Conservation (phyloP, 2,113 vertebrate species). For the Maccullochella peelii region DNA sequence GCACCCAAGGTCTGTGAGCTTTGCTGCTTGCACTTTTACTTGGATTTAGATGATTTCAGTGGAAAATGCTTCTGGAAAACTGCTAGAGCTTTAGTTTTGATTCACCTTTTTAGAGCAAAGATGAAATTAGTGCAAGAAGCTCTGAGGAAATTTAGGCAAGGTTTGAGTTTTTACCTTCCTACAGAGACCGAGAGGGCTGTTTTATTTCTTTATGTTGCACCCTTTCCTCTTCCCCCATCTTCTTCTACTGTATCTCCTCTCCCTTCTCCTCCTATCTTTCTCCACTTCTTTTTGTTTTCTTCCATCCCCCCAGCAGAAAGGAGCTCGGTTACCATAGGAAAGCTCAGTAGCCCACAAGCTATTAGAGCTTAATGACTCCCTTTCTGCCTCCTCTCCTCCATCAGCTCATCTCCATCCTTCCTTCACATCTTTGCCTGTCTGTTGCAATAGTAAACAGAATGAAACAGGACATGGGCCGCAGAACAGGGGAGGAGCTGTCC, state of each 20-base stretch:
- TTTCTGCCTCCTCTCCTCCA: constrained; percentile 25
- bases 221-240: background rate
- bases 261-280: background rate
- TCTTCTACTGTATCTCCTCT: background rate
- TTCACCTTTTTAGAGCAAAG: constrained; percentile 23
- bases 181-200: constrained; percentile 2
- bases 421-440: constrained; percentile 58
- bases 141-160: constrained; percentile 8
- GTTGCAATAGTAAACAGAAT: constrained; percentile 78
- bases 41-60: constrained; percentile 57
- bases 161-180: constrained; percentile 10
- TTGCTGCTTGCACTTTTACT: constrained; percentile 35
- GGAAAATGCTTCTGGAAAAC: constrained; percentile 46
- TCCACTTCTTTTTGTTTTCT: background rate
- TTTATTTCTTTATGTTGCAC: background rate
- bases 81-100: constrained; percentile 34
- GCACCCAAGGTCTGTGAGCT: constrained; percentile 32
- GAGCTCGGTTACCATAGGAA: background rate
- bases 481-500: constrained; percentile 63
- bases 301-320: constrained; percentile 10
- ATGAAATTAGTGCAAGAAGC: constrained; percentile 5
- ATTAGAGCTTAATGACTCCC: constrained; percentile 19
- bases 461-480: constrained; percentile 71
- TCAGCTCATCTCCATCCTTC: constrained; percentile 54
- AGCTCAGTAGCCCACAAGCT: background rate